Conservation (phyloP, 2,888 invertebrate genomes). For the Ornithoptera priamus region DNA sequence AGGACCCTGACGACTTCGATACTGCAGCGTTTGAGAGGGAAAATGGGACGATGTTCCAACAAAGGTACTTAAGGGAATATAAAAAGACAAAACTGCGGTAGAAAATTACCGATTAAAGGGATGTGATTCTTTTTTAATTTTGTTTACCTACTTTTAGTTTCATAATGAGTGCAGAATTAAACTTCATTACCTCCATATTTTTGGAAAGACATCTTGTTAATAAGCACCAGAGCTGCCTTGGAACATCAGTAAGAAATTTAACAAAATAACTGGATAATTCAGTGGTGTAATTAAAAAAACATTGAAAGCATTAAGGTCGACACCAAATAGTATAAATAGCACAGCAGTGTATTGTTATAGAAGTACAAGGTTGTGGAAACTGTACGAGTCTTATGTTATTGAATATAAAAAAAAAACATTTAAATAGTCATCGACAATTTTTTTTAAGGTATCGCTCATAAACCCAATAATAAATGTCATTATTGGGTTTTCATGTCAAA, state of each 20-base stretch:
- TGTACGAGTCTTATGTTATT: neutral
- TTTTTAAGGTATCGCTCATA: neutral
- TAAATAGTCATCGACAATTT: neutral
- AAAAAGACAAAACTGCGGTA: slow-evolving; percentile 44
- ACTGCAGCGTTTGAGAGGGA: slow-evolving; percentile 46
- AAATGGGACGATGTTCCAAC: slow-evolving; percentile 44
- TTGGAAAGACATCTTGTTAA: too few species aligned
- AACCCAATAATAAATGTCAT: neutral
- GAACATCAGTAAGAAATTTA: too few species aligned
- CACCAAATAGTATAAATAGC: too few species aligned
- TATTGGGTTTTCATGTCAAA: neutral
- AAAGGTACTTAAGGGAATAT: slow-evolving; percentile 48
- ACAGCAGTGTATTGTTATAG: too few species aligned
- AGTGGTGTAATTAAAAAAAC: too few species aligned
- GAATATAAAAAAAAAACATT: neutral
- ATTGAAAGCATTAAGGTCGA: too few species aligned
- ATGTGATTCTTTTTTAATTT: slow-evolving; percentile 22
- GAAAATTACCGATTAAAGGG: slow-evolving; percentile 31
- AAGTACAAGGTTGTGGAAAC: too few species aligned
- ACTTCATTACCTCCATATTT: neutral
- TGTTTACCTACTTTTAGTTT: slow-evolving; percentile 3
- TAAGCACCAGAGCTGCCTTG: too few species aligned
- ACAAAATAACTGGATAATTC: too few species aligned
- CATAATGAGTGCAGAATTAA: neutral
- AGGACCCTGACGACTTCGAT: slow-evolving; percentile 65